A percentile compares a stretch with the other conserved stretches of the same genome.
These are phyloP conservation scores for Muscicapa striata DNA, from an alignment of 2,797 vertebrate species.

Conservation along the genomic window DNA sequence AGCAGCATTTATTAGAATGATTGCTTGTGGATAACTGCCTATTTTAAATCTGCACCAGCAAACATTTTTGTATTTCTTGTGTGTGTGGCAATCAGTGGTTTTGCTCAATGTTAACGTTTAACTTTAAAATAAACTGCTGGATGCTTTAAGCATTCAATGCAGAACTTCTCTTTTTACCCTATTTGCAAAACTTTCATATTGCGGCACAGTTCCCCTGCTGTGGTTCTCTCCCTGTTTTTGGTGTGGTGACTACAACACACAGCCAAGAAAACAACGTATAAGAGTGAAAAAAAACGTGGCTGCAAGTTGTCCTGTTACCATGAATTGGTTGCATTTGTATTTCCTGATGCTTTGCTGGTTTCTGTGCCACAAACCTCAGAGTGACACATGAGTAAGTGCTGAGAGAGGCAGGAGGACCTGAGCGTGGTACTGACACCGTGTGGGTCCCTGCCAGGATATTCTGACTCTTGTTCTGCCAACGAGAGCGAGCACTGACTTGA, in stretches of 20 bases:
- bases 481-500: conserved; percentile 17
- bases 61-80: neutral
- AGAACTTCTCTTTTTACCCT: neutral
- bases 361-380: neutral
- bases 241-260: neutral
- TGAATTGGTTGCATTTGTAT: neutral
- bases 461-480: neutral
- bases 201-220: rapidly evolving
- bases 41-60: neutral
- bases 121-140: conserved; percentile 36
- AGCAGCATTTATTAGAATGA: neutral
- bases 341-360: neutral
- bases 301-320: neutral
- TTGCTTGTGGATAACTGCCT: neutral
- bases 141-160: neutral
- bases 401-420: conserved; percentile 30
- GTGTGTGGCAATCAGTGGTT: neutral
- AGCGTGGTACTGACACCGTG: neutral
- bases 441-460: conserved; percentile 51
- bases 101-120: conserved; percentile 54
- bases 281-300: neutral
- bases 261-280: rapidly evolving
- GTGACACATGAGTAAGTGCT: neutral
- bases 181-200: neutral
- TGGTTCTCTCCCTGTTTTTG: neutral